phyloP scores from a whole-genome alignment of 1,140 invertebrate species.

The Pogonognathellus flavescens region DNA sequence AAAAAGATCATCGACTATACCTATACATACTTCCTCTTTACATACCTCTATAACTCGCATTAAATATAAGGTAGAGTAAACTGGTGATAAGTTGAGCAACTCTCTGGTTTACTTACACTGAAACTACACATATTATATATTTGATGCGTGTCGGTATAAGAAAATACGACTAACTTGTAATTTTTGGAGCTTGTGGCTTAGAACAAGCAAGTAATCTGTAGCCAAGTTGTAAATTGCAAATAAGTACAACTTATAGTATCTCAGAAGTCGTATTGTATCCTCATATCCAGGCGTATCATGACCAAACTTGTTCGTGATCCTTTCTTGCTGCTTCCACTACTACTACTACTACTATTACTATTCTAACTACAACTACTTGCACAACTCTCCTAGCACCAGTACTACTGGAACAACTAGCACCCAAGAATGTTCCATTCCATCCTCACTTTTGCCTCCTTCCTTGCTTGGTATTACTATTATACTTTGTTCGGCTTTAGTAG shows the following conservation, averaged over 20 bases:
- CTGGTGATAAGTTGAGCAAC: too few species aligned
- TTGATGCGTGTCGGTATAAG: slow-evolving; percentile 12
- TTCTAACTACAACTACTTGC: slow-evolving; percentile 7
- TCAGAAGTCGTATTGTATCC: slow-evolving; percentile 17
- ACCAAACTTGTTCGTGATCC: slow-evolving; percentile 37
- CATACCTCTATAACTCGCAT: too few species aligned
- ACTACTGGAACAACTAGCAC: background rate
- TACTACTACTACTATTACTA: slow-evolving; percentile 5
- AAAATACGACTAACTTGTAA: slow-evolving; percentile 21
- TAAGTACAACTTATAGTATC: slow-evolving; percentile 51
- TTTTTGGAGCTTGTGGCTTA: slow-evolving; percentile 25
- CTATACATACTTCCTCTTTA: slow-evolving; percentile 3
- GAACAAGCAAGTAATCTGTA: slow-evolving; percentile 52
- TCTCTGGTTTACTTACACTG: background rate
- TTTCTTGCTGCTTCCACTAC: slow-evolving; percentile 23
- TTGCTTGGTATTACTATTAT: too few species aligned
- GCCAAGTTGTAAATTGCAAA: slow-evolving; percentile 51
- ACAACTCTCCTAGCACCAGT: too few species aligned
- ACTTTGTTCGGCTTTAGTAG: too few species aligned
- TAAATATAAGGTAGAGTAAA: too few species aligned
- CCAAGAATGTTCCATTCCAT: background rate
- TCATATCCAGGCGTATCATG: slow-evolving; percentile 25
- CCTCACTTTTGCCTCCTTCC: too few species aligned
- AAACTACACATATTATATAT: background rate
- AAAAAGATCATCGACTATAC: slow-evolving; percentile 9